Base-by-base conservation (phyloP, 2,113 vertebrate species). In the Amblyornis subalaris region DNA sequence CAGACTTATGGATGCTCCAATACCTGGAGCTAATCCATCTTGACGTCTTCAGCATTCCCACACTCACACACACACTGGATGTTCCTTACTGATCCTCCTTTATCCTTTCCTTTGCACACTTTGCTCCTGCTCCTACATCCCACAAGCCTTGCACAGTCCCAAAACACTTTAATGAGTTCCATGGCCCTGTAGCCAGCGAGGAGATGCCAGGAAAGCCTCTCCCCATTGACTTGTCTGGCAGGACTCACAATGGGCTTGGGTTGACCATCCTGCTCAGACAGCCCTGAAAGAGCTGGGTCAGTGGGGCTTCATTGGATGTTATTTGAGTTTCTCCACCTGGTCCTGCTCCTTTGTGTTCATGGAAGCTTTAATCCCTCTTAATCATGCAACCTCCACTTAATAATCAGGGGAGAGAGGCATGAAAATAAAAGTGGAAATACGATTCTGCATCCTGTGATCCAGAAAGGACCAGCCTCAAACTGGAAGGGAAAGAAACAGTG, bases 291-390 rank as follows among this genome's bases (percentile, higher is more conserved):
- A 79, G 35, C 21, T 1, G 2, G 9, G 10, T 10, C n/a, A 58
- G 26, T n/a, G n/a, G 42, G 55, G 3, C 7, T 36, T 22, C 4
- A 0, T 2, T 66, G 35, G 35, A 31, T 0, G 0, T 9, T n/a
- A 31, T 29, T 61, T 25, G 55, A n/a, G 25, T 70, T 66, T 36
- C 42, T 90, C 51, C 22, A 50, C 42, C 12, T 48, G 31, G 2
- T 66, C 28, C 42, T 40, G 35, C 10, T 85, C 50, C 67, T 38
- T 38, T 18, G 33, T 35, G 33, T 21, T 53, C 4, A 1, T 17
- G 6, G 60, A 48, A 87, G 21, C 53, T 47, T 67, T 9, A 47
- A 44, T 16, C 28, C 14, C 11, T 45, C 8, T 44, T 45, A 24
- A 53, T 66, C 50, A 66, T 17, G 23, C 5, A 47, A 42, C 12